Evolutionary conservation across 2,888 invertebrate genomes (phyloP), one percentile per base, ranked within the genome.

Genomic region (Platerodrilus igneus): DNA sequence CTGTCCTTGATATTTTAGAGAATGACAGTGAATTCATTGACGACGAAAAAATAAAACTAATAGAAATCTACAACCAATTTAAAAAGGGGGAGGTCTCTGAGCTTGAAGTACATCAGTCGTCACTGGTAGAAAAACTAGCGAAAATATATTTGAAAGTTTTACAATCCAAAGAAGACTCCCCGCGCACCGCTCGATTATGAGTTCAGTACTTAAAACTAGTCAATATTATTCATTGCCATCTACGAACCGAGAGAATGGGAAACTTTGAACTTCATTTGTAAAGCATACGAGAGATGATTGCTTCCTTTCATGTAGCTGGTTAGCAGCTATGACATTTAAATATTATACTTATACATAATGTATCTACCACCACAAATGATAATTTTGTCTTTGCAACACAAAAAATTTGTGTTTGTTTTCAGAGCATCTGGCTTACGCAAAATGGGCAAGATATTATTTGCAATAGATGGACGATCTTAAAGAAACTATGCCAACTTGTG

Each of bases 381-480:
- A 23, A 8, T 23, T 6, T n/a, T 23, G 7, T 21, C 3, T 18
- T 17, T 30, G 11, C 10, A 30, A 4, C n/a, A 2, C 18, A 6
- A 6, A 19, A 30, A 17, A 31, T 31, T 31, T 2, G 2, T 21
- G n/a, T 19, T 31, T 20, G 18, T 8, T 31, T 31, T 31, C 20
- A 31, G 31, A 21, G 10, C 31, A 31, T 21, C 21, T 31, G 15
- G 31, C 20, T 4, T 21, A 31, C 21, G 31, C 20, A 21, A 31
- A 31, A 31, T 31, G 31, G 31, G 31, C 31, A 31, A 31, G 31
- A 31, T 21, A 21, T 31, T 14, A 21, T 31, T 31, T 21, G 14
- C 31, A 31, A 21, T 21, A 31, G 13, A 31, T 31, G 31, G 14
- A 31, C 18, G 30, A 30, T 14, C 21, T 31, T 21, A 31, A 31